phyloP scores from a whole-genome alignment of 2,797 vertebrate genomes.

The Lagorchestes hirsutus region DNA sequence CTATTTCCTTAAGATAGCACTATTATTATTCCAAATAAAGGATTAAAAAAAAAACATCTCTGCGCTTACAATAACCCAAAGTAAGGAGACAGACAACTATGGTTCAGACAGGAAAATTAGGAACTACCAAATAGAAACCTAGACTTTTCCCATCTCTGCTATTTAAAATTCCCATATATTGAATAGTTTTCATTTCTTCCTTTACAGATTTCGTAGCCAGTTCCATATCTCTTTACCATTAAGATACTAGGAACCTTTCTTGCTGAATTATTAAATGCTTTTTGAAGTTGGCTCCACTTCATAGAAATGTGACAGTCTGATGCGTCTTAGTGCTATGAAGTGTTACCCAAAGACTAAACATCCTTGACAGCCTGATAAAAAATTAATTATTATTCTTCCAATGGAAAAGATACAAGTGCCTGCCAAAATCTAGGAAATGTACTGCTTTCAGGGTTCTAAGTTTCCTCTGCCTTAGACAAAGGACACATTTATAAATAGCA shows the following conservation, averaged over 20 bases:
- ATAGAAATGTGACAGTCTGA: conserved; percentile 73
- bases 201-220: conserved; percentile 18
- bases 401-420: conserved; percentile 66
- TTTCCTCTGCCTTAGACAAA: conserved; percentile 19
- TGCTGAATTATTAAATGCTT: conserved; percentile 81
- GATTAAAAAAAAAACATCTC: neutral
- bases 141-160: conserved; percentile 43
- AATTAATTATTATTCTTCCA: conserved; percentile 74
- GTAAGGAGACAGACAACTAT: neutral
- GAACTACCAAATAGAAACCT: conserved; percentile 13
- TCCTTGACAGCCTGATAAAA: conserved; percentile 80
- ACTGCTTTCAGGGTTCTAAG: conserved; percentile 57
- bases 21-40: neutral
- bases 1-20: neutral
- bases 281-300: conserved; percentile 74
- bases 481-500: neutral
- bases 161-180: conserved; percentile 16
- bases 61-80: conserved; percentile 24
- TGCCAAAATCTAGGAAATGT: conserved; percentile 63
- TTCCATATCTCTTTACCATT: conserved; percentile 50
- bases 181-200: conserved; percentile 37
- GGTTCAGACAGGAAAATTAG: conserved; percentile 9
- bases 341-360: conserved; percentile 77
- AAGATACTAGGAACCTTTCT: conserved; percentile 67
- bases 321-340: conserved; percentile 64